Evolutionary conservation across 2,888 invertebrate species (phyloP).

Genomic region (Rhingia campestris): DNA sequence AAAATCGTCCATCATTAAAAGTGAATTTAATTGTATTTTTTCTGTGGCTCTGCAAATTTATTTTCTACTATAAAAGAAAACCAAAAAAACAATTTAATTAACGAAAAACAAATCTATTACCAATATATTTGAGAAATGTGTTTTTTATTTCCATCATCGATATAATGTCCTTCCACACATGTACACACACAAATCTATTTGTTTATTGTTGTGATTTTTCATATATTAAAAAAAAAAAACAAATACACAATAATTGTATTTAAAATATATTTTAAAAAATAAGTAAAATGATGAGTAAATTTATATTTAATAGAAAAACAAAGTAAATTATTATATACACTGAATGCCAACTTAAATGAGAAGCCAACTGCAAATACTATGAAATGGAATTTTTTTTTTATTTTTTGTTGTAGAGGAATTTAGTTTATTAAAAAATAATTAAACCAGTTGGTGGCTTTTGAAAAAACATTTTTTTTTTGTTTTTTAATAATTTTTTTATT

Average conservation of each 20-base stretch:
- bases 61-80: constrained; percentile 49
- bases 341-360: constrained; percentile 33
- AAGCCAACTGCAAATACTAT: constrained; percentile 20
- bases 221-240: constrained; percentile 39
- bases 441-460: constrained; percentile 38
- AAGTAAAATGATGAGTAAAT: constrained; percentile 37
- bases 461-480: constrained; percentile 3
- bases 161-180: constrained; percentile 69
- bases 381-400: not conserved
- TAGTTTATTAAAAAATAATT: constrained; percentile 23
- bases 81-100: not conserved
- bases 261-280: constrained; percentile 33
- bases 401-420: constrained; percentile 8
- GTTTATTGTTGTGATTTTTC: constrained; percentile 73
- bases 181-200: constrained; percentile 67
- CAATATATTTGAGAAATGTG: constrained; percentile 62
- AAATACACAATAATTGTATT: constrained; percentile 55
- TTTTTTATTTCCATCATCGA: constrained; percentile 63
- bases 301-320: constrained; percentile 59
- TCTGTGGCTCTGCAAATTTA: constrained; percentile 64
- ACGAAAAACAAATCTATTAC: constrained; percentile 39
- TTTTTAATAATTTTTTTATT: constrained; percentile 27
- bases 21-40: constrained; percentile 71
- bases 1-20: constrained; percentile 74
- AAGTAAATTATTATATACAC: constrained; percentile 58